Conservation (phyloP, 2,113 vertebrate genomes). For the Willisornis vidua region DNA sequence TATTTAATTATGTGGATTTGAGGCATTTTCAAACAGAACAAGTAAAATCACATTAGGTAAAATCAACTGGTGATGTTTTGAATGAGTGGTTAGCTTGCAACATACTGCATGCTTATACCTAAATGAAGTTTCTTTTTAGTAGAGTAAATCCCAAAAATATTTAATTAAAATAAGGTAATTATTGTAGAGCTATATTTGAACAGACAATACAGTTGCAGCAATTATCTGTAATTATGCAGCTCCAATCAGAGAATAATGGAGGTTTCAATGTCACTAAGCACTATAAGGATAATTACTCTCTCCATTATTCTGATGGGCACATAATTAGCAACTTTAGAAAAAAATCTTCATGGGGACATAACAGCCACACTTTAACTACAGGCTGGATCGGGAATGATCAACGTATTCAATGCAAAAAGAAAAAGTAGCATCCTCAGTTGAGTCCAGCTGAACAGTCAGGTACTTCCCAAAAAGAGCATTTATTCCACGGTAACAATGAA, state of each 20-base stretch:
- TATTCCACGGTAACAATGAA: background rate
- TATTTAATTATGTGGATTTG: background rate
- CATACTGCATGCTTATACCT: conserved; percentile 6
- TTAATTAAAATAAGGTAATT: conserved; percentile 80
- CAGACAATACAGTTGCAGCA: conserved; percentile 68
- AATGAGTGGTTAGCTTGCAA: conserved; percentile 26
- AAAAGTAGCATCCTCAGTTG: background rate
- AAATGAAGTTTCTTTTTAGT: conserved; percentile 60
- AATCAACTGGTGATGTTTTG: conserved; percentile 9
- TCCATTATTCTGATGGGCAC: conserved; percentile 73
- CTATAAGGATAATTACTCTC: conserved; percentile 76
- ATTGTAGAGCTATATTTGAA: conserved; percentile 73
- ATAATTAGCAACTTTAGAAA: conserved; percentile 68
- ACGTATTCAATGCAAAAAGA: background rate
- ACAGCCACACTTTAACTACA: conserved; percentile 39
- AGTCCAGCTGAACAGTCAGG: background rate
- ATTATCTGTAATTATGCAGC: conserved; percentile 75
- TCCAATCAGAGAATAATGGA: conserved; percentile 73
- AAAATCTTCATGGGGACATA: conserved; percentile 12
- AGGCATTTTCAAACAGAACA: conserved; percentile 25
- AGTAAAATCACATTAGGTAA: background rate
- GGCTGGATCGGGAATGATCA: conserved; percentile 27
- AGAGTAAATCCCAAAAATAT: conserved; percentile 64
- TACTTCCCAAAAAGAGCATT: background rate
- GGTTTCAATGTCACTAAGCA: conserved; percentile 77